Evolutionary conservation across 2,113 vertebrate species (phyloP).

Genomic region (Gopherus flavomarginatus): DNA sequence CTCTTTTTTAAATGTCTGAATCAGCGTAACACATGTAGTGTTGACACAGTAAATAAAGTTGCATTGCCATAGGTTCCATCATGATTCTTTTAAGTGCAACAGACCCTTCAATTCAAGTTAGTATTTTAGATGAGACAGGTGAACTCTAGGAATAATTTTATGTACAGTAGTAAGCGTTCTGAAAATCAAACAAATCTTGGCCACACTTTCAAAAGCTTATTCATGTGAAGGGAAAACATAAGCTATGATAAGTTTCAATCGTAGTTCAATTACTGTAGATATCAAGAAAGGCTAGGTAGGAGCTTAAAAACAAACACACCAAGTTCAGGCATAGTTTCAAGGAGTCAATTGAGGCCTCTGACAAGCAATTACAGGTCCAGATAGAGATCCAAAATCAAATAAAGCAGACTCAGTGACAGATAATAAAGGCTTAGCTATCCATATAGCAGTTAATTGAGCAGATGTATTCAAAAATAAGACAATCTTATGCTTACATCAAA

Average conservation of each 20-base stretch:
- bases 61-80: fast-evolving
- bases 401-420: not conserved
- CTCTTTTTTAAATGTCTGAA: not conserved
- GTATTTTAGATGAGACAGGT: not conserved
- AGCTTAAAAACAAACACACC: constrained; percentile 50
- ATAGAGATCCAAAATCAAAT: constrained; percentile 51
- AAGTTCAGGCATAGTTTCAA: constrained; percentile 32
- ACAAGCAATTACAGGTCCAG: constrained; percentile 46
- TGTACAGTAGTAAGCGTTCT: not conserved
- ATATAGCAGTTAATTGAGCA: constrained; percentile 53
- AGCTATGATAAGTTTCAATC: constrained; percentile 28
- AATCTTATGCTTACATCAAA: constrained; percentile 38
- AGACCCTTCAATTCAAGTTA: not conserved
- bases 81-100: not conserved
- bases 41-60: fast-evolving
- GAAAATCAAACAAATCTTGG: constrained; percentile 24
- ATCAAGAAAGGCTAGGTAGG: not conserved
- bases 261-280: not conserved
- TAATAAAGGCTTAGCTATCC: constrained; percentile 33
- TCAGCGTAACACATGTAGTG: not conserved
- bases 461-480: constrained; percentile 40
- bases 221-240: constrained; percentile 13
- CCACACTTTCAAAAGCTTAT: constrained; percentile 9
- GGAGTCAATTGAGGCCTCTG: constrained; percentile 40
- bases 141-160: constrained; percentile 7